Evolutionary conservation across 2,113 vertebrate species (phyloP).

Genomic region (Chrysemys picta): DNA sequence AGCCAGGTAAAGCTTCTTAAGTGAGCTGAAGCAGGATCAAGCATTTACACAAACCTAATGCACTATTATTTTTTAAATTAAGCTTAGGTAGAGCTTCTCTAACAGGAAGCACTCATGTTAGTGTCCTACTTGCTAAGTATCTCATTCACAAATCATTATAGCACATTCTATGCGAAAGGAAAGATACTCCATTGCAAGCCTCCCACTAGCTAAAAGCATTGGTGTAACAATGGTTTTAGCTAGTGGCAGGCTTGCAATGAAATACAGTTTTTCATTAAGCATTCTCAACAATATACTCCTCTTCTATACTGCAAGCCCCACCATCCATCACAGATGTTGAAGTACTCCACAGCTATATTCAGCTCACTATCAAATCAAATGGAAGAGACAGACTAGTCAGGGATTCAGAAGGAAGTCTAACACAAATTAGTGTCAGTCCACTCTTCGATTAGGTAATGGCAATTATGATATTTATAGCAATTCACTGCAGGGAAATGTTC

Average conservation of each 20-base stretch:
- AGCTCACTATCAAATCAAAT: constrained; percentile 1
- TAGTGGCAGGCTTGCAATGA: too few species aligned
- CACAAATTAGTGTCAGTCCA: not conserved
- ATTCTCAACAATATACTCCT: not conserved
- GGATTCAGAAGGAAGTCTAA: not conserved
- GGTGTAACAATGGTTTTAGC: too few species aligned
- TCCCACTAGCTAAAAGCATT: not conserved
- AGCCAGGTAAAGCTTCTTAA: not conserved
- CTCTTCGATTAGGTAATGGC: constrained; percentile 51
- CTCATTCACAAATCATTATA: not conserved
- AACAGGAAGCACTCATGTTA: not conserved
- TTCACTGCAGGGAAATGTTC: constrained; percentile 30
- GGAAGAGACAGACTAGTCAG: not conserved
- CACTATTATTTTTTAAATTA: not conserved
- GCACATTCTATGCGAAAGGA: not conserved
- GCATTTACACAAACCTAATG: not conserved
- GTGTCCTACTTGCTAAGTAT: not conserved
- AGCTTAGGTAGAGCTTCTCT: not conserved
- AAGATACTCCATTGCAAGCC: not conserved
- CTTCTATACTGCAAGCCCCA: not conserved
- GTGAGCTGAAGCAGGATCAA: not conserved
- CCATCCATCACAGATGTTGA: constrained; percentile 5
- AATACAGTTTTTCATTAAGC: not conserved
- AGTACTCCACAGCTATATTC: not conserved
- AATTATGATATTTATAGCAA: constrained; percentile 61